phyloP scores from a whole-genome alignment of 2,888 invertebrate species.

The Sarcophaga rosellei region DNA sequence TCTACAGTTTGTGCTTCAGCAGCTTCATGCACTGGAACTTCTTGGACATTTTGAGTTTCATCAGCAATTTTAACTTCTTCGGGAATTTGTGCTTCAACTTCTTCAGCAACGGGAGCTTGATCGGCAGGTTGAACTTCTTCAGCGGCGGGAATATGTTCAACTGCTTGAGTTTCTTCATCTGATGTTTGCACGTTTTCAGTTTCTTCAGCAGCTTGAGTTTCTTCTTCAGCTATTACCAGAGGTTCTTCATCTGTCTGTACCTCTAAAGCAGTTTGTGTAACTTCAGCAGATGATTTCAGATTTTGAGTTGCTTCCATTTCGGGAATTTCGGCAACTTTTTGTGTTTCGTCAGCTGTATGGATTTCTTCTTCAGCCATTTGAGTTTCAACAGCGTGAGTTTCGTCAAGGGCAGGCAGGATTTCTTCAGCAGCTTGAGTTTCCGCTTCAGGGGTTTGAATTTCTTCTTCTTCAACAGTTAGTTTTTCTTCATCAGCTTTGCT shows the following conservation, averaged over 20 bases:
- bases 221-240: constrained; percentile 9
- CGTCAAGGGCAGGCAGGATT: neutral
- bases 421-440: constrained; percentile 15
- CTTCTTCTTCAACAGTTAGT: constrained; percentile 7
- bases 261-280: neutral
- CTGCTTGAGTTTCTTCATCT: neutral
- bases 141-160: constrained; percentile 18
- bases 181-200: neutral
- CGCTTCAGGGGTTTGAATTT: neutral
- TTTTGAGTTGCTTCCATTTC: neutral
- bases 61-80: constrained; percentile 55
- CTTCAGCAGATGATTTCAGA: neutral
- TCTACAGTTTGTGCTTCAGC: constrained; percentile 47
- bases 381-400: constrained; percentile 11
- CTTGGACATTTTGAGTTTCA: constrained; percentile 7
- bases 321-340: neutral
- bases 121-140: constrained; percentile 40
- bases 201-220: constrained; percentile 51
- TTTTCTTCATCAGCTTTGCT: constrained; percentile 31
- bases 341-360: constrained; percentile 2
- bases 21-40: neutral
- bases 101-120: neutral
- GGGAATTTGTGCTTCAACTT: neutral
- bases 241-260: constrained; percentile 22
- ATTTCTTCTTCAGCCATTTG: neutral